These are phyloP conservation scores for Piezodorus guildinii DNA, from an alignment of 1,140 invertebrate species.

Conservation along the genomic window DNA sequence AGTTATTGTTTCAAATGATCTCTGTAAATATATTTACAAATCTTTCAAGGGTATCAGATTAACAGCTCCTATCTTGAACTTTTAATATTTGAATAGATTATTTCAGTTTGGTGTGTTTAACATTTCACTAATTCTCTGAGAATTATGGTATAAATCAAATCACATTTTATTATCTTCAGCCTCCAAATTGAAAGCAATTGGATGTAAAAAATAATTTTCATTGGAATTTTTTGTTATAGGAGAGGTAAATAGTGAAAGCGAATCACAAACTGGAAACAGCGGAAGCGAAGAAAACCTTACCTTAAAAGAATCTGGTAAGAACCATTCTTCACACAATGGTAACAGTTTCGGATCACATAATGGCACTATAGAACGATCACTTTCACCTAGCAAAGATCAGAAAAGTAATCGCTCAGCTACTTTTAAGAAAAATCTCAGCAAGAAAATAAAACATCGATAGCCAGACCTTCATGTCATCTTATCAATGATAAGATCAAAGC, in stretches of 20 bases:
- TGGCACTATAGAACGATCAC: slow-evolving; percentile 14
- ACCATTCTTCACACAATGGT: slow-evolving; percentile 24
- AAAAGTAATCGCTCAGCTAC: slow-evolving; percentile 18
- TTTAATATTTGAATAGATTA: too few relatives aligned
- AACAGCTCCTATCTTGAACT: too few relatives aligned
- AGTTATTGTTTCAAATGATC: too few relatives aligned
- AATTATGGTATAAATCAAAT: too few relatives aligned
- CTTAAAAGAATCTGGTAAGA: slow-evolving; percentile 28
- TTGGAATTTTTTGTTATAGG: slow-evolving; percentile 41
- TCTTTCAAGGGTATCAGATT: too few relatives aligned
- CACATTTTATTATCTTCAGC: too few relatives aligned
- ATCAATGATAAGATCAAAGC: too few relatives aligned
- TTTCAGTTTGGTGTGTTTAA: too few relatives aligned
- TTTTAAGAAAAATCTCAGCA: slow-evolving; percentile 25
- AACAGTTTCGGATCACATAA: slow-evolving; percentile 20
- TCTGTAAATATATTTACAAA: too few relatives aligned
- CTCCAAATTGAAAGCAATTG: too few relatives aligned
- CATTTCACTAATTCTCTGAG: too few relatives aligned
- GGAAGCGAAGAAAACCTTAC: slow-evolving; percentile 49
- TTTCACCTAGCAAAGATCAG: slow-evolving; percentile 24
- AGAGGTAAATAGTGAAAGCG: slow-evolving; percentile 75
- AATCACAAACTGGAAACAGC: slow-evolving; percentile 67
- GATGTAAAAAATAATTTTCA: slow-evolving; percentile 7
- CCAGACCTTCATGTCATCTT: not conserved
- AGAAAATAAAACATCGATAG: slow-evolving; percentile 28